A percentile compares a stretch with the other conserved stretches of the same genome.
These are phyloP conservation scores for Trissolcus japonicus DNA, from an alignment of 2,888 invertebrate species.

Conservation along the genomic window DNA sequence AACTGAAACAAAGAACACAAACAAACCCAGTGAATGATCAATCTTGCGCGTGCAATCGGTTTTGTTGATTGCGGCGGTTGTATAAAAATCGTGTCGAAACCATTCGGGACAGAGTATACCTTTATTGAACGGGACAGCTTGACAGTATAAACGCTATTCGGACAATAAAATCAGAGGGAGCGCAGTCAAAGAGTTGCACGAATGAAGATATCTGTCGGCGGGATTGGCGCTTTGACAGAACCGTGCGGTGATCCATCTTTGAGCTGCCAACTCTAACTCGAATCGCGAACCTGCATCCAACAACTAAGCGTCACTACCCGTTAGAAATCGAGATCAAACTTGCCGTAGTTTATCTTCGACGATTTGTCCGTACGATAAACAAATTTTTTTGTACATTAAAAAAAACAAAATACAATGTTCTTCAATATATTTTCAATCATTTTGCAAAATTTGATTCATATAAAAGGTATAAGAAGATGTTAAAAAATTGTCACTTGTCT, in stretches of 20 bases:
- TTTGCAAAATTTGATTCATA: too few species aligned
- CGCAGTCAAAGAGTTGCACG: slow-evolving; percentile 52
- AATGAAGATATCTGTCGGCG: slow-evolving; percentile 59
- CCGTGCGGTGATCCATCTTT: slow-evolving; percentile 58
- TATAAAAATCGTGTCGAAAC: slow-evolving; percentile 48
- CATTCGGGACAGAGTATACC: slow-evolving; percentile 34
- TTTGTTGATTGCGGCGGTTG: slow-evolving; percentile 26
- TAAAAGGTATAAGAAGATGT: too few species aligned
- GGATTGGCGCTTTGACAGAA: slow-evolving; percentile 56
- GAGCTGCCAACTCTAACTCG: slow-evolving; percentile 58
- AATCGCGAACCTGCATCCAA: slow-evolving; percentile 48
- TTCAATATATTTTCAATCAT: too few species aligned
- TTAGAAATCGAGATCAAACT: slow-evolving; percentile 52
- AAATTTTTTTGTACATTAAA: slow-evolving; percentile 10
- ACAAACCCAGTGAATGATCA: slow-evolving; percentile 20
- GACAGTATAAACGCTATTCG: slow-evolving; percentile 54
- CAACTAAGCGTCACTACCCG: slow-evolving; percentile 51
- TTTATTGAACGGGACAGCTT: slow-evolving; percentile 57
- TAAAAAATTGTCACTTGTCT: too few species aligned
- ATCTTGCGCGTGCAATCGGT: slow-evolving; percentile 32
- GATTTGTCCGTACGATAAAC: slow-evolving; percentile 29
- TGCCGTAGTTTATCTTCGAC: slow-evolving; percentile 37
- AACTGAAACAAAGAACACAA: too few species aligned
- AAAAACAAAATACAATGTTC: too few species aligned
- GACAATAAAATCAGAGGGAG: slow-evolving; percentile 58